phyloP scores from a whole-genome alignment of 1,140 invertebrate genomes.

The Campoletis sonorensis region DNA sequence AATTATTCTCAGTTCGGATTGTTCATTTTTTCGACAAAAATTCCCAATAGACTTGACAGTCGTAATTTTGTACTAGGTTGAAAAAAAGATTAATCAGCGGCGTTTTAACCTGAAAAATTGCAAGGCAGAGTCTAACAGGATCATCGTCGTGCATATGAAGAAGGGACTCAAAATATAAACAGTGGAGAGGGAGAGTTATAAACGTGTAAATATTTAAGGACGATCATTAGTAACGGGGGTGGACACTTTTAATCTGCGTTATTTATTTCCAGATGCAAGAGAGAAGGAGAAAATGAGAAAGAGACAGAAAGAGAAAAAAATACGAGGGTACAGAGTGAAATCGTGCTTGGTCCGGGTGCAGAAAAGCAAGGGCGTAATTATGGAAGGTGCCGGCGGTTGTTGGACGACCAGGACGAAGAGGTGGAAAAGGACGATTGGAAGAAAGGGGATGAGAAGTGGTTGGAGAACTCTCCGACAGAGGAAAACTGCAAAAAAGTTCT shows the following conservation, averaged over 20 bases:
- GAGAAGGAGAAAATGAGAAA: constrained; percentile 24
- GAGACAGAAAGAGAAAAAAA: not conserved
- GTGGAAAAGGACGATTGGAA: constrained; percentile 51
- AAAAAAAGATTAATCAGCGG: not conserved
- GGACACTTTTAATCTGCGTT: constrained; percentile 74
- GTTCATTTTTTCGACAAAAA: too few species aligned
- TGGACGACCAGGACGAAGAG: constrained; percentile 57
- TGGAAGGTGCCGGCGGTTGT: constrained; percentile 62
- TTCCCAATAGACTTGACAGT: too few species aligned
- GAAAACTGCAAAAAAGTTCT: constrained; percentile 57
- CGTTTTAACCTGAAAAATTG: not conserved
- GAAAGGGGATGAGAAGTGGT: constrained; percentile 40
- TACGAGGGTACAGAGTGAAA: not conserved
- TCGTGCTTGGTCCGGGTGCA: constrained; percentile 55
- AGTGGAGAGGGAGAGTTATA: not conserved
- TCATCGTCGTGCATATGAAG: not conserved
- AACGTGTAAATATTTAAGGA: constrained; percentile 51
- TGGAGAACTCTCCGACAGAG: constrained; percentile 45
- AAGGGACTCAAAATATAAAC: not conserved
- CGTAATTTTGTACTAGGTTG: not conserved
- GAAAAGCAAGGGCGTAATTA: constrained; percentile 68
- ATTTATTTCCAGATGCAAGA: constrained; percentile 65
- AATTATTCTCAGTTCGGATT: not conserved
- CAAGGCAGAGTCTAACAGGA: not conserved
- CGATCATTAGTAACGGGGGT: constrained; percentile 51